A percentile compares a stretch with the other conserved stretches of the same genome.
These are phyloP conservation scores for Gymnoscopelus microlampas DNA, from an alignment of 2,797 vertebrate species.

Conservation along the genomic window DNA sequence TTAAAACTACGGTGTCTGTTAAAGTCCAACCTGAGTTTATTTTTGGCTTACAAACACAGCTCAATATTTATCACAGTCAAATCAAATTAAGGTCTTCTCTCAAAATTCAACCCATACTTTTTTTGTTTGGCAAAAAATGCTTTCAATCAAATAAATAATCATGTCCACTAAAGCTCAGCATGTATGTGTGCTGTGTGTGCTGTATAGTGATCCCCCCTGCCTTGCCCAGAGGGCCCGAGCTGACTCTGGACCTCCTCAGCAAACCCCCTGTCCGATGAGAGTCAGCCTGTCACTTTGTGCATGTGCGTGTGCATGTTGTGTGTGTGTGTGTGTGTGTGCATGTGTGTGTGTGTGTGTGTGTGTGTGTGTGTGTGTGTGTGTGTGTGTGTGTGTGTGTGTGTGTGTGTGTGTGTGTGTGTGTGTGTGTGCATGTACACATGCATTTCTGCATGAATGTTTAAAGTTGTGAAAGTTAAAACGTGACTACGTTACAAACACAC, in stretches of 20 bases:
- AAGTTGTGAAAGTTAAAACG: no score
- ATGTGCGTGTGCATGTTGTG: neutral
- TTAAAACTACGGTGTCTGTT: no score
- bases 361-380: constrained; percentile 2
- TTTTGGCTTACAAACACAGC: no score
- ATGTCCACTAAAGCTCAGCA: neutral
- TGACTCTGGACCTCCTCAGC: constrained; percentile 46
- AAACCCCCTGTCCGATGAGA: constrained; percentile 38
- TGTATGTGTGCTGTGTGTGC: constrained; percentile 2
- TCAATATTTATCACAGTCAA: no score
- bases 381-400: neutral
- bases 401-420: no score
- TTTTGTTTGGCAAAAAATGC: neutral
- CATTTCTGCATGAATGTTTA: neutral
- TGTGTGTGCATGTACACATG: neutral
- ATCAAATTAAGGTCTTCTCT: no score
- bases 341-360: no score
- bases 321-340: neutral
- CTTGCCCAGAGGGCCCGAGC: neutral
- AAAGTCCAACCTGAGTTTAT: no score
- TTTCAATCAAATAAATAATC: neutral
- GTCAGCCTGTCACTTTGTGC: neutral
- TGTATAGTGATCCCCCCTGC: neutral
- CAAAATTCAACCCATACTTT: no score
- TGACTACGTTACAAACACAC: no score